A percentile compares a stretch with the other conserved stretches of the same genome.
These are phyloP conservation scores for Pseudonaja textilis DNA, from an alignment of 2,113 vertebrate species.

Conservation along the genomic window DNA sequence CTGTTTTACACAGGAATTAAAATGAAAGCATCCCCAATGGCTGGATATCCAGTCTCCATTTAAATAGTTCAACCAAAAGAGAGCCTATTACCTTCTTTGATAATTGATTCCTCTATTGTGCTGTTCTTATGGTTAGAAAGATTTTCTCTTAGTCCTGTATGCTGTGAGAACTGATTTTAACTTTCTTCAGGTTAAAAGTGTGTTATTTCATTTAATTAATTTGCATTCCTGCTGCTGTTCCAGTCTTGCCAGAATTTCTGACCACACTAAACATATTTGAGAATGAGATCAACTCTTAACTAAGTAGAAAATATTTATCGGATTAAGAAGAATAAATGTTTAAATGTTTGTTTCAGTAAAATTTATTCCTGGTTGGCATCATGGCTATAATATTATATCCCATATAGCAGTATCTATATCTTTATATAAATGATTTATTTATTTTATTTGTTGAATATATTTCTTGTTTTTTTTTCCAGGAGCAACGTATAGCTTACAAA, in stretches of 20 bases:
- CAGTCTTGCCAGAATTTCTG: background rate
- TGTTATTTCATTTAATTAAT: background rate
- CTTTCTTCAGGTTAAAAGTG: background rate
- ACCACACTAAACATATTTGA: background rate
- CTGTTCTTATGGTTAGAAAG: background rate
- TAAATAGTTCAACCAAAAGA: background rate
- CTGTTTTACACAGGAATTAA: background rate
- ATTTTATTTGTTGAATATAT: background rate
- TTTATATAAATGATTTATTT: background rate
- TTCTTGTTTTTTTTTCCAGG: background rate
- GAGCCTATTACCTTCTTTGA: background rate
- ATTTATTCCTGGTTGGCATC: background rate
- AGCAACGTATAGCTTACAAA: background rate
- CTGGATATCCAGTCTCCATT: background rate
- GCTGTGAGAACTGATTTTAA: background rate
- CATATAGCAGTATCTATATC: background rate
- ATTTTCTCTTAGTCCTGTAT: background rate
- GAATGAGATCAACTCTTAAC: background rate
- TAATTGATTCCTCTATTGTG: background rate
- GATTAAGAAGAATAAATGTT: background rate
- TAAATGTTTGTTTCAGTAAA: background rate
- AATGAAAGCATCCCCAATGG: background rate
- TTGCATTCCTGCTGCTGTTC: background rate
- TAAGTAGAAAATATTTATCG: background rate
- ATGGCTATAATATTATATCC: background rate